A percentile compares a stretch with the other conserved stretches of the same genome.
These are phyloP conservation scores for Coelopa frigida DNA, from an alignment of 1,140 invertebrate genomes.

Conservation along the genomic window DNA sequence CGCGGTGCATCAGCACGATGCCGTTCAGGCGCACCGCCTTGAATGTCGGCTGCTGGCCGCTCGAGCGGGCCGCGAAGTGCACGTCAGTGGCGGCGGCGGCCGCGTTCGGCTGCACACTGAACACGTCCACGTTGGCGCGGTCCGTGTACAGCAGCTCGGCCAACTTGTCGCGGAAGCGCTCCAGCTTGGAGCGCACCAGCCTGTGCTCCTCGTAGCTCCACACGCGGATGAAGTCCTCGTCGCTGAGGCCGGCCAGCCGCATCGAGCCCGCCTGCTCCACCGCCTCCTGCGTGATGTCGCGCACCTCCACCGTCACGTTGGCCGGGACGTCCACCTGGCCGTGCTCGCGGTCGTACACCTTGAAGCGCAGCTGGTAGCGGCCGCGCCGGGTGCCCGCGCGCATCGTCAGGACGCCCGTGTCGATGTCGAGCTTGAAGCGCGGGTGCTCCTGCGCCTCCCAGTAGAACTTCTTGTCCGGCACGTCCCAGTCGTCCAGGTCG, in stretches of 20 bases:
- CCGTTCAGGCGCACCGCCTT: conserved; percentile 60
- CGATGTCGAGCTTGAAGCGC: conserved; percentile 53
- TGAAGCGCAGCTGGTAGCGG: conserved; percentile 54
- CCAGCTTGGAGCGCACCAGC: conserved; percentile 49
- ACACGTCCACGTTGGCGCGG: conserved; percentile 58
- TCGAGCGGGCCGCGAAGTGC: conserved; percentile 57
- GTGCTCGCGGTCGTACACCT: conserved; percentile 57
- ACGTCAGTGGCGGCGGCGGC: conserved; percentile 56
- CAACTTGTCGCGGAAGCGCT: conserved; percentile 52
- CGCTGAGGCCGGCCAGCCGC: conserved; percentile 55
- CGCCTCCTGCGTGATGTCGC: conserved; percentile 58
- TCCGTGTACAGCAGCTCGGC: conserved; percentile 50
- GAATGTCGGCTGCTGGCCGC: conserved; percentile 57
- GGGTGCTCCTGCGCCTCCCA: conserved; percentile 51
- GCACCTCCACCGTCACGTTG: conserved; percentile 55
- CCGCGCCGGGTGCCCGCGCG: conserved; percentile 54
- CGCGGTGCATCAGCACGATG: conserved; percentile 54
- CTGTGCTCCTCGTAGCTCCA: conserved; percentile 49
- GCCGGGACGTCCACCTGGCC: conserved; percentile 51
- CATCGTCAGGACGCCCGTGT: conserved; percentile 61
- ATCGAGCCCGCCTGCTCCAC: conserved; percentile 62
- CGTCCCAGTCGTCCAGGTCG: conserved; percentile 67
- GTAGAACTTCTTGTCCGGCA: conserved; percentile 61
- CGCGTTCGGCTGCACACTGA: conserved; percentile 54
- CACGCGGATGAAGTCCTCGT: conserved; percentile 59